A percentile compares a stretch with the other conserved stretches of the same genome.
phyloP scores from a whole-genome alignment of 1,140 invertebrate genomes.

The Pseudomyrmex gracilis region DNA sequence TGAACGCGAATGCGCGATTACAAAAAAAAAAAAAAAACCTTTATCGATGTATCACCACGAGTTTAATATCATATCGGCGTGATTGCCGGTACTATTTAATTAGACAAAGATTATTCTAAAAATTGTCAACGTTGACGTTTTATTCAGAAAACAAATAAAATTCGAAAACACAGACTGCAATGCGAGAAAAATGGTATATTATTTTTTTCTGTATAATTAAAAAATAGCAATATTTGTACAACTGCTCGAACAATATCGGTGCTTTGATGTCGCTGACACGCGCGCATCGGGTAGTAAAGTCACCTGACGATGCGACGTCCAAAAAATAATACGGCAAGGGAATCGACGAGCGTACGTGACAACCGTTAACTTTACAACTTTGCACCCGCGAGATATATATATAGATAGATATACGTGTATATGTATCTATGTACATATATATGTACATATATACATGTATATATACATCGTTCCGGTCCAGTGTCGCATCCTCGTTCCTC shows the following conservation, averaged over 20 bases:
- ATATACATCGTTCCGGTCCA: neutral
- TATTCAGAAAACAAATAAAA: constrained; percentile 31
- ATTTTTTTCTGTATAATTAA: constrained; percentile 49
- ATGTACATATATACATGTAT: constrained; percentile 5
- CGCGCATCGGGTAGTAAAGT: constrained; percentile 18
- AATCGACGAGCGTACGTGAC: constrained; percentile 41
- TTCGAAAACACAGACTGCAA: neutral
- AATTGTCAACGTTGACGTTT: neutral
- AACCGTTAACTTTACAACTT: constrained; percentile 56
- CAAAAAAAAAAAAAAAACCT: neutral
- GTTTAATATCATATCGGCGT: constrained; percentile 4
- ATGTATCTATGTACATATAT: no score
- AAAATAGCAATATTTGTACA: constrained; percentile 46
- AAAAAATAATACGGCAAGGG: constrained; percentile 43
- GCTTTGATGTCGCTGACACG: constrained; percentile 42
- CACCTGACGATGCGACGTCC: constrained; percentile 26
- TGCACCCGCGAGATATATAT: constrained; percentile 20
- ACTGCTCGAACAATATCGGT: constrained; percentile 30
- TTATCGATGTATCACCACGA: neutral
- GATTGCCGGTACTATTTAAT: neutral
- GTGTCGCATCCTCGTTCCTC: neutral
- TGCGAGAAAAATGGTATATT: constrained; percentile 18
- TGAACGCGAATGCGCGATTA: neutral
- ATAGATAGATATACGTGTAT: no score
- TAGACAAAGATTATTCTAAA: neutral